Conservation (phyloP, 2,888 invertebrate genomes). For the Drosophila paramelanica region DNA sequence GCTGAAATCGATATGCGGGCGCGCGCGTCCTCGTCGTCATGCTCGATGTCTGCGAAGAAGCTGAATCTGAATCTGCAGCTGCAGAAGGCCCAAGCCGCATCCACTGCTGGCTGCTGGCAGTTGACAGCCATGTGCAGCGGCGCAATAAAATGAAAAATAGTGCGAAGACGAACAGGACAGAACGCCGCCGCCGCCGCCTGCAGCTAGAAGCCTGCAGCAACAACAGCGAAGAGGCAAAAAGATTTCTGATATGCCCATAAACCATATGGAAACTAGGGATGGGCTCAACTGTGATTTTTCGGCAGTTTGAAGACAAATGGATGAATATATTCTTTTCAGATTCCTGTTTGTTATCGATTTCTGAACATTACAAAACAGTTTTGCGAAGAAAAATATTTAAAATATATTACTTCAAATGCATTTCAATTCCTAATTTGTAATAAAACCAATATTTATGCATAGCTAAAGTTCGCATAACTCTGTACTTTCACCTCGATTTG, state of each 20-base stretch:
- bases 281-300: slow-evolving; percentile 1
- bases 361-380: neutral
- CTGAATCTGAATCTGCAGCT: slow-evolving; percentile 45
- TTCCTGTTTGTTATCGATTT: no score
- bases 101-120: slow-evolving; percentile 51
- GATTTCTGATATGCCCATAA: slow-evolving; percentile 58
- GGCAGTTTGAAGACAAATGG: slow-evolving; percentile 3
- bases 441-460: no score
- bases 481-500: neutral
- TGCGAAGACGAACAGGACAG: slow-evolving; percentile 58
- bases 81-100: slow-evolving; percentile 26
- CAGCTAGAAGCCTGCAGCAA: slow-evolving; percentile 46
- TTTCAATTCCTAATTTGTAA: no score
- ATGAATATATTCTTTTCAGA: no score
- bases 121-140: slow-evolving; percentile 80
- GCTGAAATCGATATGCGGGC: slow-evolving; percentile 82
- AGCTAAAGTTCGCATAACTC: no score
- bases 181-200: slow-evolving; percentile 37
- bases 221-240: slow-evolving; percentile 12
- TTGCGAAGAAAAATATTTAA: neutral
- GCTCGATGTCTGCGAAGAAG: slow-evolving; percentile 22
- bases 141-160: slow-evolving; percentile 79
- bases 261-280: slow-evolving; percentile 53
- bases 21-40: slow-evolving; percentile 26
- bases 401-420: no score